Evolutionary conservation across 2,797 vertebrate genomes (phyloP).

Genomic region (Salarias fasciatus): DNA sequence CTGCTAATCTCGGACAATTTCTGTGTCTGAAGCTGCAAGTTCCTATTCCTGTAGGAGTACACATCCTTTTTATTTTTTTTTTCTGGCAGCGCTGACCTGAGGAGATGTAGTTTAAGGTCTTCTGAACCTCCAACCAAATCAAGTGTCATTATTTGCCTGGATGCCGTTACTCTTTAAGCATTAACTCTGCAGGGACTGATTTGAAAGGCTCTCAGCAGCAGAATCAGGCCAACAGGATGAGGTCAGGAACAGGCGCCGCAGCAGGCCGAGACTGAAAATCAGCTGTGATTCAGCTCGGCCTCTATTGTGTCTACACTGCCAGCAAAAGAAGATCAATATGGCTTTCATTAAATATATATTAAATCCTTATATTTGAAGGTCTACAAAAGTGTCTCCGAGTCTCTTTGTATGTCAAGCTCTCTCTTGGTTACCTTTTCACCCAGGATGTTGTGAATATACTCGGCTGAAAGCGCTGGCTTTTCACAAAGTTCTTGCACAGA

Average conservation of each 20-base stretch:
- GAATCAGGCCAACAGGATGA: conserved; percentile 59
- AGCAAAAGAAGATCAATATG: conserved; percentile 10
- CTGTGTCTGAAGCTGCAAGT: too few relatives aligned
- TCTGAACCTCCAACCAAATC: conserved; percentile 40
- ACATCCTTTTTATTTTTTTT: conserved; percentile 1
- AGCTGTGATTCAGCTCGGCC: conserved; percentile 49
- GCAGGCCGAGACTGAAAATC: conserved; percentile 51
- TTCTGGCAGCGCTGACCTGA: conserved; percentile 13
- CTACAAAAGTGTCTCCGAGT: conserved; percentile 1
- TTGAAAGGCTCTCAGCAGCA: conserved; percentile 44
- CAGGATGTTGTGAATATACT: not conserved
- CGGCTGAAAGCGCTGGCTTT: conserved; percentile 10
- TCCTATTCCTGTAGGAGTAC: too few relatives aligned
- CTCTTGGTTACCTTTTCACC: conserved; percentile 6
- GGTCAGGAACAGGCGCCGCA: conserved; percentile 55
- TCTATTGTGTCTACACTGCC: conserved; percentile 36
- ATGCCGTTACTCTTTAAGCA: conserved; percentile 41
- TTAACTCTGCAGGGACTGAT: conserved; percentile 51
- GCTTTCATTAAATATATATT: conserved; percentile 6
- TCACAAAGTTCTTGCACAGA: conserved; percentile 24
- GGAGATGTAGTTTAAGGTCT: conserved; percentile 24
- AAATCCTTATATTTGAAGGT: conserved; percentile 7
- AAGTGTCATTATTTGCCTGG: conserved; percentile 26
- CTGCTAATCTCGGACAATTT: too few relatives aligned
- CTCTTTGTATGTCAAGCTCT: not conserved